Evolutionary conservation across 2,888 invertebrate species (phyloP), one percentile per base, ranked within the genome.

Genomic region (Cantharis rustica): DNA sequence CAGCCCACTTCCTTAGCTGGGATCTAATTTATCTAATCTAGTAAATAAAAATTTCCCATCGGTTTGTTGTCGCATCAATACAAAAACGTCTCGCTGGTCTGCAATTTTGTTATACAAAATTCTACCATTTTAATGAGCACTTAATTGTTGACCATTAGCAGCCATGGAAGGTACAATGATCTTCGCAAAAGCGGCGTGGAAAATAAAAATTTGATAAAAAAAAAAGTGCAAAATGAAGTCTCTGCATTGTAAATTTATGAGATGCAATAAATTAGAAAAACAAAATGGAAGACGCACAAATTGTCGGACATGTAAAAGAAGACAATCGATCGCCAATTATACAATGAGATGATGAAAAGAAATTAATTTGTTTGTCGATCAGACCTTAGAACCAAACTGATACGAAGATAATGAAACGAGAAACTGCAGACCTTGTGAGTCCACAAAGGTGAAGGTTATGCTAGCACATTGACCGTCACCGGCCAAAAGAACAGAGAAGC

Each of bases 391-490:
- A 47, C 47, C 20, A 66, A 66, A 66, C 64, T 66, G 16, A 66
- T 66, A 66, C 23, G 20, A 66, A 23, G 64, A 66, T 66, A 17
- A 66, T 20, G 61, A 69, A 61, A 26, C 63, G 70, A 78, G 75
- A 75, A 47, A 47, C 70, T 68, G 75, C 74, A 72, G 76, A 76
- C 78, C 78, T 78, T 76, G 78, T 3, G 73, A 68, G 68, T 75
- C 66, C 62, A 69, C 70, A 78, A 84, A 84, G 84, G 83, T 84
- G 82, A 84, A 84, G 84, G 84, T 83, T 84, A 82, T 79, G 75
- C 78, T 73, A 80, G 82, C 81, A 80, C 83, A 83, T 76, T 82
- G 83, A 83, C 83, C 83, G 83, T 80, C 78, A 81, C 75, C 76
- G 73, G 75, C 73, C 75, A 75, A 80, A 73, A 74, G 71, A 68